Base-by-base conservation (phyloP, 2,113 vertebrate genomes). In the Cranoglanis bouderius region DNA sequence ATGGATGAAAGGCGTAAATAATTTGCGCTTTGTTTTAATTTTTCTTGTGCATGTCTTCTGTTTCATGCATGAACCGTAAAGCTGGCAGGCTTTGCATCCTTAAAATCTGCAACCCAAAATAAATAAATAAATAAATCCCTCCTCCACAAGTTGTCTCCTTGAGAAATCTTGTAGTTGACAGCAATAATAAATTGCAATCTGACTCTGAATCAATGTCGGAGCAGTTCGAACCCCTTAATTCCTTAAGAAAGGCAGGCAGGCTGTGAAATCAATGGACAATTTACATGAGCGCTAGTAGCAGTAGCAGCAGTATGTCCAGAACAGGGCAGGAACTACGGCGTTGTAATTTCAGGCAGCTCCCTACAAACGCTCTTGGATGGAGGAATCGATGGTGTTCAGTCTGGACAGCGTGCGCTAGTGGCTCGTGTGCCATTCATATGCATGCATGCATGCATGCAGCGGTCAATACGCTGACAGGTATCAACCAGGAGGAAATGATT, bases 181-280 rank as follows among this genome's bases (percentile, higher is more conserved):
- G 93, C 91, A 94, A 93, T 93, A 95, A 94, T 93, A 93, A 94
- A 95, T 94, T 94, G 93, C 93, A 92, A 93, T 95, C 91, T 85
- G 92, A 94, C 93, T 90, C 87, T 21, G 87, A 94, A 95, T 95
- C 94, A 94, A 94, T 94, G 91, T 91, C 83, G 90, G 92, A 94
- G 92, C 90, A 93, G 92, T 93, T 94, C 93, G 93, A 95, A 94
- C 93, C 91, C 92, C 90, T 94, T 95, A 95, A 96, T 92, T 95
- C 94, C 93, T 94, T 94, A 95, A 95, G 93, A 95, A 95, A 92
- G 92, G 92, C 92, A 91, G 90, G 92, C 90, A 81, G 89, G 90
- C 86, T 72, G 87, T 90, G 92, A 94, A 95, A 96, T 96, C 95
- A 94, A 95, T 96, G 94, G 93, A 93, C 91, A 94, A 96, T 96